Evolutionary conservation across 2,888 invertebrate species (phyloP).

Genomic region (Eupithecia pulchellata): DNA sequence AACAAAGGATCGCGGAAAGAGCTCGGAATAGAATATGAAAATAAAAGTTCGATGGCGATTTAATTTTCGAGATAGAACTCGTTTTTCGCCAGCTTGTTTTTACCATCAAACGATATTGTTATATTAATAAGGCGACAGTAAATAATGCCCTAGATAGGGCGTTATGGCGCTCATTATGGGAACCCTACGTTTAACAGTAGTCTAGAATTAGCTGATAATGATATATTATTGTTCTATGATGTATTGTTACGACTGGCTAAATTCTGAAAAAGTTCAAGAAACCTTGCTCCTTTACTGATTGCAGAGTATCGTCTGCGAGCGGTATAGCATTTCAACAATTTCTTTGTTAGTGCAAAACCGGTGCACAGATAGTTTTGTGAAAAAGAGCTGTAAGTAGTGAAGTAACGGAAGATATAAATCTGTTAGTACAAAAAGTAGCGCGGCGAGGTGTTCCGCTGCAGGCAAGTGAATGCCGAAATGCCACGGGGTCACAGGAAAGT

Average conservation of each 20-base stretch:
- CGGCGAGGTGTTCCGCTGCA: conserved; percentile 48
- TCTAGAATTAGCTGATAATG: background rate
- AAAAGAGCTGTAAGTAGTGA: conserved; percentile 50
- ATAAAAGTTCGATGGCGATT: conserved; percentile 8
- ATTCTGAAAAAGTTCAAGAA: background rate
- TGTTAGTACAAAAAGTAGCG: conserved; percentile 58
- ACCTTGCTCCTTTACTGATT: background rate
- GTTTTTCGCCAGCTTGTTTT: background rate
- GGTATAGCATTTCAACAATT: conserved; percentile 12
- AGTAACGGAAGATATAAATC: conserved; percentile 66
- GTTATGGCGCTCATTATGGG: background rate
- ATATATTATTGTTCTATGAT: too few species aligned
- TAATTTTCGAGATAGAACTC: background rate
- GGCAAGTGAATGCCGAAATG: conserved; percentile 51
- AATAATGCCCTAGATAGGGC: background rate
- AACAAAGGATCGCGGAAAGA: conserved; percentile 39
- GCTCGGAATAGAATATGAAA: conserved; percentile 21
- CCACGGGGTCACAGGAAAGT: conserved; percentile 53
- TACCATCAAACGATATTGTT: background rate
- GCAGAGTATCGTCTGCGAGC: background rate
- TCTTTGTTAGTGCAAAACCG: conserved; percentile 9
- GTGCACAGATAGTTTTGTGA: conserved; percentile 35
- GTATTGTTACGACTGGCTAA: background rate
- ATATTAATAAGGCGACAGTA: background rate
- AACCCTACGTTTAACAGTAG: background rate